Conservation (phyloP, 1,140 invertebrate genomes). For the Telenomus remus region DNA sequence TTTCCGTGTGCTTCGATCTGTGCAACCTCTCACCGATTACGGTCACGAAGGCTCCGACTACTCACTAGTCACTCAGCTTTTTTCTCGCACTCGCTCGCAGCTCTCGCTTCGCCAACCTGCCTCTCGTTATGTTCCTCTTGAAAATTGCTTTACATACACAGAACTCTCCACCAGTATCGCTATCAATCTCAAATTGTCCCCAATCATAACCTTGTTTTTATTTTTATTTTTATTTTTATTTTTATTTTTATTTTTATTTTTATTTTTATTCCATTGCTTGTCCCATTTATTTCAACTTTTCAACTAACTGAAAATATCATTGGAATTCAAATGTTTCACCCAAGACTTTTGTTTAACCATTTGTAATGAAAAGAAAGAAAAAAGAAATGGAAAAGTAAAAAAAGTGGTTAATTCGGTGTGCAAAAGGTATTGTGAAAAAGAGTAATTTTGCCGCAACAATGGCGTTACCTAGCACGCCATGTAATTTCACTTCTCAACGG, state of each 20-base stretch:
- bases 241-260: too few relatives aligned
- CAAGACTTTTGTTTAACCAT: too few relatives aligned
- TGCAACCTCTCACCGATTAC: slow-evolving; percentile 63
- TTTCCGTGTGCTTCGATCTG: slow-evolving; percentile 72
- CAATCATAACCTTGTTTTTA: too few relatives aligned
- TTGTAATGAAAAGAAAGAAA: too few relatives aligned
- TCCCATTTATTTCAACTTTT: too few relatives aligned
- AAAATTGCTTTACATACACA: slow-evolving; percentile 53
- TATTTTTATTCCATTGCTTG: too few relatives aligned
- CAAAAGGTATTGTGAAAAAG: slow-evolving; percentile 18
- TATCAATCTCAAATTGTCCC: slow-evolving; percentile 57
- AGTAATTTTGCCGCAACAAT: slow-evolving; percentile 63
- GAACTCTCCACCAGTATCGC: slow-evolving; percentile 61
- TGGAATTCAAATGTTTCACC: too few relatives aligned
- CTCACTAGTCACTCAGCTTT: slow-evolving; percentile 45
- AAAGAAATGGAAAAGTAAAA: too few relatives aligned
- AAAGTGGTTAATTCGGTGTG: neutral
- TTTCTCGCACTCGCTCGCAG: slow-evolving; percentile 38
- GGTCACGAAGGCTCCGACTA: slow-evolving; percentile 62
- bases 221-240: too few relatives aligned
- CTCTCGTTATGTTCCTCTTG: slow-evolving; percentile 17
- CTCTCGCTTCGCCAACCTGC: slow-evolving; percentile 21
- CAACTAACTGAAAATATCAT: too few relatives aligned
- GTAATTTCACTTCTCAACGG: slow-evolving; percentile 62
- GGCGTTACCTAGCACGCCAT: slow-evolving; percentile 58